A percentile compares a stretch with the other conserved stretches of the same genome.
These are phyloP conservation scores for Radopholus similis DNA, from an alignment of 1,140 invertebrate species.

Conservation along the genomic window DNA sequence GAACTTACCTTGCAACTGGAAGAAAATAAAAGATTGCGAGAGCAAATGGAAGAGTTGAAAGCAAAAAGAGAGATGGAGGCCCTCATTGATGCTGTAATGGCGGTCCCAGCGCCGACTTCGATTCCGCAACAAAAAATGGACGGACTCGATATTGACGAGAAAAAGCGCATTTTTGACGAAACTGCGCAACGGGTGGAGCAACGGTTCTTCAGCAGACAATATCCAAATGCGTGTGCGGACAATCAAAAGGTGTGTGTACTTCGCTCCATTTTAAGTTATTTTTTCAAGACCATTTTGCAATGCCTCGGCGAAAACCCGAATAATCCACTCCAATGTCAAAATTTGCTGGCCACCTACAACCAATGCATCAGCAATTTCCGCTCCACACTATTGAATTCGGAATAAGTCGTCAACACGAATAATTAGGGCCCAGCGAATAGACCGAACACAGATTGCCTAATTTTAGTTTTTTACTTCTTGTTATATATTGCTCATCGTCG, in stretches of 20 bases:
- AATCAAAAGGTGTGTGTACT: constrained; percentile 27
- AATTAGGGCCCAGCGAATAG: too few relatives aligned
- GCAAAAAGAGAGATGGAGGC: not conserved
- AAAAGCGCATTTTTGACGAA: constrained; percentile 33
- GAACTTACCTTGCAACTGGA: not conserved
- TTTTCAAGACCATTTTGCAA: constrained; percentile 14
- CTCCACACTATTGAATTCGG: too few relatives aligned
- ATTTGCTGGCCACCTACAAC: constrained; percentile 5
- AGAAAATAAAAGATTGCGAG: not conserved
- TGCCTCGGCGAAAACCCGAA: constrained; percentile 15
- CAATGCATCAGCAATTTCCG: not conserved
- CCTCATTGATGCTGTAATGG: not conserved
- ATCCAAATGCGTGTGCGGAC: constrained; percentile 23
- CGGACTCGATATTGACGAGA: constrained; percentile 20
- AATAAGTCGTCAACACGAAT: too few relatives aligned
- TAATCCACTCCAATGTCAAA: not conserved
- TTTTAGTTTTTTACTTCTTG: too few relatives aligned
- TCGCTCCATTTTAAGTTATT: not conserved
- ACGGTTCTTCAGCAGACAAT: constrained; percentile 28
- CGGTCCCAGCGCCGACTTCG: not conserved
- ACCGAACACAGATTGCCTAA: too few relatives aligned
- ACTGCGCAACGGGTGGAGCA: constrained; percentile 27
- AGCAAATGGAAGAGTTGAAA: not conserved
- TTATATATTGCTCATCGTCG: too few relatives aligned
- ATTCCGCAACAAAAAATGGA: not conserved